Conservation (phyloP, 2,797 vertebrate genomes). For the Podarcis siculus region DNA sequence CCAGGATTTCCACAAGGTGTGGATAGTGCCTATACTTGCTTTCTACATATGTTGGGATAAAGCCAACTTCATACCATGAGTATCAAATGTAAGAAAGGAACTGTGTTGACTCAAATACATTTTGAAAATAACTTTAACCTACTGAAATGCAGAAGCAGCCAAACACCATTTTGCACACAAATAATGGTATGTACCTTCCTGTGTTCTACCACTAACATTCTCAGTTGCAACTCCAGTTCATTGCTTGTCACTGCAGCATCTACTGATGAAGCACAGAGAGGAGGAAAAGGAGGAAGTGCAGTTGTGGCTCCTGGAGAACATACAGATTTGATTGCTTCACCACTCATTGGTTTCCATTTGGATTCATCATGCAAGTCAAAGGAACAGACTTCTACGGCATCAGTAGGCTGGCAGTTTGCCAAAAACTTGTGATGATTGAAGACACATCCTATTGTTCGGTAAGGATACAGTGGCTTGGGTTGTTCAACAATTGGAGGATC, state of each 20-base stretch:
- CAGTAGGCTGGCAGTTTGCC: constrained; percentile 93
- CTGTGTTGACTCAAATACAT: background rate
- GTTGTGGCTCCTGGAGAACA: constrained; percentile 85
- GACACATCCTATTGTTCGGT: constrained; percentile 91
- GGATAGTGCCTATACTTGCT: background rate
- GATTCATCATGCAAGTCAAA: constrained; percentile 91
- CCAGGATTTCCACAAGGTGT: background rate
- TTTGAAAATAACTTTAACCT: background rate
- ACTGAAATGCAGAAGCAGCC: background rate
- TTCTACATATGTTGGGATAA: background rate
- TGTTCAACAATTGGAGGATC: constrained; percentile 86
- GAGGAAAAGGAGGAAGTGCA: constrained; percentile 87
- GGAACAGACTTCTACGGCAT: constrained; percentile 89
- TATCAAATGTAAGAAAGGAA: background rate
- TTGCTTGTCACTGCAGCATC: constrained; percentile 88
- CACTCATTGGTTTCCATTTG: constrained; percentile 96
- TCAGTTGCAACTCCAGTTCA: constrained; percentile 91
- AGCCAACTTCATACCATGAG: background rate
- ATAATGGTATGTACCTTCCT: constrained; percentile 86
- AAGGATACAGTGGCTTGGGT: constrained; percentile 87
- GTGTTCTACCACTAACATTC: constrained; percentile 89
- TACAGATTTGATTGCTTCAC: constrained; percentile 92
- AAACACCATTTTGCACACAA: background rate
- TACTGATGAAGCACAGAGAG: constrained; percentile 85
- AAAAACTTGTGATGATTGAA: constrained; percentile 94